Evolutionary conservation across 2,797 vertebrate genomes (phyloP).

Genomic region (Antrozous pallidus): DNA sequence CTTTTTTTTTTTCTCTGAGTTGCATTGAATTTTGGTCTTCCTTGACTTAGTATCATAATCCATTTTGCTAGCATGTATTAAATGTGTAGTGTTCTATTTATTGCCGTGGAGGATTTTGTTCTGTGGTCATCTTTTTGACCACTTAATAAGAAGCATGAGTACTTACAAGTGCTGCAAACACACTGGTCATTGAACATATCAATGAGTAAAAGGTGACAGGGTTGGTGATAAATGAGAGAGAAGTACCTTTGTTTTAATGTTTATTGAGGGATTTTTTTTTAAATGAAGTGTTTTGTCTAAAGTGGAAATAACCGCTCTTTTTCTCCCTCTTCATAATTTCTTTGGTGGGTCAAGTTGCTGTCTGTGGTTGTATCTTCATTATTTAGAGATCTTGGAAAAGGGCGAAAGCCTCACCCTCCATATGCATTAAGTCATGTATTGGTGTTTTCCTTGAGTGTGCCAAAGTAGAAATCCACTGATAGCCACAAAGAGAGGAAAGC

Average conservation of each 20-base stretch:
- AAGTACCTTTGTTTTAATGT: constrained; percentile 60
- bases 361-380: background rate
- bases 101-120: background rate
- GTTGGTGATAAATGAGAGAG: constrained; percentile 35
- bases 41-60: constrained; percentile 9
- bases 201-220: constrained; percentile 15
- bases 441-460: background rate
- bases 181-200: constrained; percentile 37
- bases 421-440: background rate
- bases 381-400: constrained; percentile 26
- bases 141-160: constrained; percentile 27
- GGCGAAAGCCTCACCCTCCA: background rate
- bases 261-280: constrained; percentile 63
- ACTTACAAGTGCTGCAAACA: constrained; percentile 24
- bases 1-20: background rate
- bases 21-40: constrained; percentile 14
- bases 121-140: constrained; percentile 32
- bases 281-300: constrained; percentile 46
- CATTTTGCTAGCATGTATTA: constrained; percentile 28
- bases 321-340: constrained; percentile 43
- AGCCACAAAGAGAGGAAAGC: background rate
- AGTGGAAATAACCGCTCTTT: constrained; percentile 30
- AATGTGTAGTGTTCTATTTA: constrained; percentile 21
- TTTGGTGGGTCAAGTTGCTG: constrained; percentile 21
- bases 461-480: background rate